Evolutionary conservation across 2,888 invertebrate species (phyloP).

Genomic region (Chrysodeixis includens): DNA sequence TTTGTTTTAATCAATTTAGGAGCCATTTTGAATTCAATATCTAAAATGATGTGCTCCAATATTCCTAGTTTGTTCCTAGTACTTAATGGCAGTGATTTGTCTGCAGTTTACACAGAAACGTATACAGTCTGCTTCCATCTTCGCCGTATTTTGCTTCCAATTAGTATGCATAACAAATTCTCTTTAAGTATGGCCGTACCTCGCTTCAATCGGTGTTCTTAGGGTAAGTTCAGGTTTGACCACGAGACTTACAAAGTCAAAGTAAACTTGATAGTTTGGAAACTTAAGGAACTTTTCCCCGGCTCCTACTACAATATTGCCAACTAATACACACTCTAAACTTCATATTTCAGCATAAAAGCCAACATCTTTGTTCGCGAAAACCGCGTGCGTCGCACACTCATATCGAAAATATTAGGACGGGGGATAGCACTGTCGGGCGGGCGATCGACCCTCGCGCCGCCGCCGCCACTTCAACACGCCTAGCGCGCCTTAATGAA

Average conservation of each 20-base stretch:
- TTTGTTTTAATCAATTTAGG: background rate
- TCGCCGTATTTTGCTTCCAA: background rate
- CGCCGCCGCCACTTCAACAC: slow-evolving; percentile 83
- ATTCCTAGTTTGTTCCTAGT: background rate
- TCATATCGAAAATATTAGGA: slow-evolving; percentile 83
- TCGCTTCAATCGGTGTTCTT: background rate
- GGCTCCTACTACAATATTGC: background rate
- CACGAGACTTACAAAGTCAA: background rate
- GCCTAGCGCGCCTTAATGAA: slow-evolving; percentile 87
- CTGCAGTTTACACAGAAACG: background rate
- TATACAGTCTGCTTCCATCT: background rate
- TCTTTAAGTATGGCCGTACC: no score
- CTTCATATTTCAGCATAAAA: slow-evolving; percentile 10
- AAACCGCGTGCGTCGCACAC: slow-evolving; percentile 65
- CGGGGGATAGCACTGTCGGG: slow-evolving; percentile 45
- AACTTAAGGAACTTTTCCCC: background rate
- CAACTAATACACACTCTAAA: slow-evolving; percentile 8
- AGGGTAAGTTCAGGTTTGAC: slow-evolving; percentile 1
- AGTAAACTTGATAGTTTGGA: background rate
- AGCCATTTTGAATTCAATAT: background rate
- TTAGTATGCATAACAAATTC: background rate
- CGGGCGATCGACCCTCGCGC: slow-evolving; percentile 73
- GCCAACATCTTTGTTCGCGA: slow-evolving; percentile 43
- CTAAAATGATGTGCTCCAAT: background rate
- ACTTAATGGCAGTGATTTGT: background rate